Base-by-base conservation (phyloP, 2,888 invertebrate species). In the Zaprionus obscuricornis region DNA sequence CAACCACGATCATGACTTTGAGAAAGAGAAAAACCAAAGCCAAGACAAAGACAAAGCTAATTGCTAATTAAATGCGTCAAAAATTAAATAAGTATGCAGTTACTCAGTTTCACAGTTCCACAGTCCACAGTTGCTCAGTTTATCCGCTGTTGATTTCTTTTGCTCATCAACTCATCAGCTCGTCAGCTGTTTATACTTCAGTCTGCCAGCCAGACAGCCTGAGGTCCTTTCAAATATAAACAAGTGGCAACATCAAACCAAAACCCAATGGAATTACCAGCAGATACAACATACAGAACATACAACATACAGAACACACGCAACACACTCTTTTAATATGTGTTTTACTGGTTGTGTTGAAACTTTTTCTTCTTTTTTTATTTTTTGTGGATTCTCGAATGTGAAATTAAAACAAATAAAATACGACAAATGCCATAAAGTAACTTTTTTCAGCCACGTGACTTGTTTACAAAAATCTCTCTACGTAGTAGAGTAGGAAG, bases 331-430 rank as follows among this genome's bases (percentile, higher is more conserved):
- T 37, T 67, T 26, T 42, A 55, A 29, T 36, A 37, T 51, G 22
- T 31, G 24, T 33, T 24, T 34, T 22, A n/a, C 24, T 33, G 14
- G n/a, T 14, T 16, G n/a, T 3, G 10, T 29, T 8, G 3, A 3
- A n/a, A n/a, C 3, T n/a, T 8, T 6, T 29, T 29, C 5, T 6
- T 8, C 29, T 29, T 3, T 29, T 4, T 8, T 8, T 3, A 29
- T 24, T 43, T 20, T 14, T 6, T 11, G 10, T 2, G 22, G 18
- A 40, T 17, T 7, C 42, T 7, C n/a, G 6, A 49, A 54, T 50
- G 34, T 26, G 45, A 45, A 71, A 59, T 73, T 54, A 47, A 68
- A 72, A 59, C 47, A 59, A 59, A 73, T 64, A 56, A 68, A 73
- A 64, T 43, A 10, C 29, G 34, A 42, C 26, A 63, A 57, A 70